Evolutionary conservation across 2,113 vertebrate species (phyloP).

Genomic region (Elaphurus davidianus): DNA sequence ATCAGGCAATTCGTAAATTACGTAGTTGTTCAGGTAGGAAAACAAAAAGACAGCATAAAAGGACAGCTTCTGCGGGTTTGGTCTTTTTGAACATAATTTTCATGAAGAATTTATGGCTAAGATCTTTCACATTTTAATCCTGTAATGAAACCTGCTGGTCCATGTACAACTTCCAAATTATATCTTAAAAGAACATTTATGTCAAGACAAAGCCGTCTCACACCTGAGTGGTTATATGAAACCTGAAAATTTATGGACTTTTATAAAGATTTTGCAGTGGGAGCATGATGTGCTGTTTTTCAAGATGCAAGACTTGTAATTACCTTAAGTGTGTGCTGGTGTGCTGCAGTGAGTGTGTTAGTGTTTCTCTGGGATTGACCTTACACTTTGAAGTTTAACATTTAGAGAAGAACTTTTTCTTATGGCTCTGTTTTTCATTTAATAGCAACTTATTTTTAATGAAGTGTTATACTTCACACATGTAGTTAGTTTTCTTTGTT

Average conservation of each 20-base stretch:
- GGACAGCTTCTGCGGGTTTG: neutral
- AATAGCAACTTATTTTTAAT: neutral
- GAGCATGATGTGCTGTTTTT: neutral
- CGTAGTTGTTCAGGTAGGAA: neutral
- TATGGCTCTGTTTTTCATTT: neutral
- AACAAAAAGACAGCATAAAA: neutral
- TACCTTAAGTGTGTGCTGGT: neutral
- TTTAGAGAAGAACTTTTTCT: neutral
- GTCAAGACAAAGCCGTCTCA: neutral
- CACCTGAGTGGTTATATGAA: neutral
- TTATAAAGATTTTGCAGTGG: neutral
- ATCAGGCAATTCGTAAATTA: neutral
- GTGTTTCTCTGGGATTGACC: neutral
- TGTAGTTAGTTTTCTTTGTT: neutral
- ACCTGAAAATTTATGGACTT: neutral
- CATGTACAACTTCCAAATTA: neutral
- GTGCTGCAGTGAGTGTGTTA: neutral
- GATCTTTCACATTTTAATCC: conserved; percentile 3
- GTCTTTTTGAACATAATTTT: neutral
- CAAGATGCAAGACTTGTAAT: neutral
- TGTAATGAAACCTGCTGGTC: conserved; percentile 18
- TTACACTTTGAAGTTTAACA: neutral
- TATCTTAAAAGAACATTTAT: neutral
- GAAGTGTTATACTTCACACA: neutral
- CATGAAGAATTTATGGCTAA: neutral